Evolutionary conservation across 2,797 vertebrate genomes (phyloP).

Genomic region (Selene dorsalis): DNA sequence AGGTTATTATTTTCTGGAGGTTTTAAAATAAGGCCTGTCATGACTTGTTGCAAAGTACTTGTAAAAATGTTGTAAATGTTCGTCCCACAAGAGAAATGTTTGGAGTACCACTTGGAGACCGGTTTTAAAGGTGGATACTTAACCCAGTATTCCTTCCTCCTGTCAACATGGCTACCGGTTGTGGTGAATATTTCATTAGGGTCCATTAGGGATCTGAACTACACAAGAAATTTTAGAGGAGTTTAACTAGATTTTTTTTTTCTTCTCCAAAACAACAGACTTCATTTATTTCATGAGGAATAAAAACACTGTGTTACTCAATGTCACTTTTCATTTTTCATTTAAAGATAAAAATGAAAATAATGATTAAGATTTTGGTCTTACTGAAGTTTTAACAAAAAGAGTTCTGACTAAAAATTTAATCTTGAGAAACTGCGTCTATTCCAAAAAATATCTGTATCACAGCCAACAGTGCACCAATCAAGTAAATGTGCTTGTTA

Average conservation of each 20-base stretch:
- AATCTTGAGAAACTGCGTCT: background rate
- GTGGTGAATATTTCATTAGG: background rate
- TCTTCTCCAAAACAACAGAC: too few species aligned
- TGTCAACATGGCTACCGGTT: background rate
- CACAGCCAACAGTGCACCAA: background rate
- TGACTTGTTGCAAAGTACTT: background rate
- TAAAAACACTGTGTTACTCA: too few species aligned
- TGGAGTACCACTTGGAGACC: background rate
- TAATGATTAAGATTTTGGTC: too few species aligned
- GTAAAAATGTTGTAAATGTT: constrained; percentile 22
- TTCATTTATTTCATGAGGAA: too few species aligned
- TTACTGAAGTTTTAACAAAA: too few species aligned
- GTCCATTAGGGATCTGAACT: background rate
- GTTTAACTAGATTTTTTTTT: too few species aligned
- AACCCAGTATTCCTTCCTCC: background rate
- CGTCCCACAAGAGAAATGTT: background rate
- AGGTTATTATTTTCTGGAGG: constrained; percentile 19
- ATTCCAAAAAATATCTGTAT: constrained; percentile 9
- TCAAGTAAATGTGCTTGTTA: constrained; percentile 22
- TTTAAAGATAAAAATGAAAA: too few species aligned
- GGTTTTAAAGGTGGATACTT: background rate
- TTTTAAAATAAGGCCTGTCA: constrained; percentile 18
- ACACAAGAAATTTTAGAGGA: too few species aligned
- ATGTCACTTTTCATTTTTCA: too few species aligned
- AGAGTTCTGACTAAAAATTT: background rate